Conservation (phyloP, 2,888 invertebrate genomes). For the Caenorhabditis sp. region DNA sequence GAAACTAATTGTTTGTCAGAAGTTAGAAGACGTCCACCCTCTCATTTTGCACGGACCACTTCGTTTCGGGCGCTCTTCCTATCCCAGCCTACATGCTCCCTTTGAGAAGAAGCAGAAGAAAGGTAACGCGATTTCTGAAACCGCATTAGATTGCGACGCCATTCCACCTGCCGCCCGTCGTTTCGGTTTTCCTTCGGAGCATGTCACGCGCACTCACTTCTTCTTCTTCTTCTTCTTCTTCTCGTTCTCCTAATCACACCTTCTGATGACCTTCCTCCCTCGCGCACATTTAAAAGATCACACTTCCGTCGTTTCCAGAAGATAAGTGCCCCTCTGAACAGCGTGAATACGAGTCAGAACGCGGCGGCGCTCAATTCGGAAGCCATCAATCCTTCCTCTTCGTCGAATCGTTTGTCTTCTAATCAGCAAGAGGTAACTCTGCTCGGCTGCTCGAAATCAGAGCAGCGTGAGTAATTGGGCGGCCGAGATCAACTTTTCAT, state of each 20-base stretch:
- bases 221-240: neutral
- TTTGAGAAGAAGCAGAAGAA: neutral
- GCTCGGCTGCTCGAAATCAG: neutral
- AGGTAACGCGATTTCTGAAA: slow-evolving; percentile 8
- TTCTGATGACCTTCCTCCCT: neutral
- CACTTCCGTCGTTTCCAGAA: slow-evolving; percentile 9
- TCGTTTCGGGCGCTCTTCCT: neutral
- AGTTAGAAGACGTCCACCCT: too few relatives aligned
- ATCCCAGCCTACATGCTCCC: too few relatives aligned
- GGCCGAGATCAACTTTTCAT: too few relatives aligned
- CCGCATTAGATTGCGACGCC: neutral
- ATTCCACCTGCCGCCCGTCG: slow-evolving; percentile 4
- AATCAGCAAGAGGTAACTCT: slow-evolving; percentile 3
- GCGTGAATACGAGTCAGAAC: slow-evolving; percentile 12
- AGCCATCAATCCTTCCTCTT: neutral
- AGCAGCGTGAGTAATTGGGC: too few relatives aligned
- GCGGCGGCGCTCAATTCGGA: too few relatives aligned
- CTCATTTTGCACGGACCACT: too few relatives aligned
- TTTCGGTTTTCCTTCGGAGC: neutral
- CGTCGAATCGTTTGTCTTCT: neutral
- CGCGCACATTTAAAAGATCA: too few relatives aligned
- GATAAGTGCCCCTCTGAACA: slow-evolving; percentile 11
- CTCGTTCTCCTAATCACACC: neutral
- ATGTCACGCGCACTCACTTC: neutral
- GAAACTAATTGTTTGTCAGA: too few relatives aligned